Evolutionary conservation across 2,888 invertebrate species (phyloP).

Genomic region (Choreutis nemorana): DNA sequence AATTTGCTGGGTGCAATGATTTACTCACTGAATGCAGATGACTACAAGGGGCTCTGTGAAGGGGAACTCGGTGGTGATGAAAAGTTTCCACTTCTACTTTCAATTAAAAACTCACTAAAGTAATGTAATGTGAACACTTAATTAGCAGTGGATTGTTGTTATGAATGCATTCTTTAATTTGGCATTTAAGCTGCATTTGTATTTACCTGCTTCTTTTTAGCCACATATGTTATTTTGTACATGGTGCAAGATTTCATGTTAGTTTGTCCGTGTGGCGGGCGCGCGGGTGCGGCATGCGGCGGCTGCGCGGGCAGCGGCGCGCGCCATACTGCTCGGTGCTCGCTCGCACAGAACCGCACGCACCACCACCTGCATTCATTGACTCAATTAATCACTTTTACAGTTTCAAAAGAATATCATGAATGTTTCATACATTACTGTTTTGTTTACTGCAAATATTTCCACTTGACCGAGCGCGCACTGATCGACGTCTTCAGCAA

Average conservation of each 20-base stretch:
- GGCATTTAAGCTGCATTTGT: conserved; percentile 11
- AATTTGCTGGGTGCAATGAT: conserved; percentile 84
- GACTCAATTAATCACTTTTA: conserved; percentile 46
- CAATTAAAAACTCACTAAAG: not conserved
- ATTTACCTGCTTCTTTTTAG: conserved; percentile 48
- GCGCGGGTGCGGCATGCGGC: conserved; percentile 14
- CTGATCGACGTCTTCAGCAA: conserved; percentile 13
- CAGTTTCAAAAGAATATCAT: conserved; percentile 40
- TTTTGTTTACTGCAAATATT: conserved; percentile 30
- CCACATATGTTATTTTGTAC: conserved; percentile 59
- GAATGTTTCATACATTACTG: too few relatives aligned
- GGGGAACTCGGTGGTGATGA: conserved; percentile 11
- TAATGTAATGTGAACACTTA: conserved; percentile 12
- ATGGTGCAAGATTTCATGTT: conserved; percentile 56
- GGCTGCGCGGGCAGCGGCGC: conserved; percentile 6
- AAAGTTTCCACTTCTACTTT: conserved; percentile 16
- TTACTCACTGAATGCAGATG: conserved; percentile 83
- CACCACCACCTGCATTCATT: conserved; percentile 30
- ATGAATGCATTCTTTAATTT: too few relatives aligned
- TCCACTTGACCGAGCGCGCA: conserved; percentile 32
- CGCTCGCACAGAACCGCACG: conserved; percentile 37
- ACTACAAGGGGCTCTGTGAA: conserved; percentile 69
- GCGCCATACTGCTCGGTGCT: conserved; percentile 16
- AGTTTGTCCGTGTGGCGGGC: conserved; percentile 13
- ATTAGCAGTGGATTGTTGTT: conserved; percentile 15